Evolutionary conservation across 30 jellyfish, hydroid and myxozoan species (phyloP), one percentile per base, ranked within the genome.

Genomic region (Catostylus mosaicus): DNA sequence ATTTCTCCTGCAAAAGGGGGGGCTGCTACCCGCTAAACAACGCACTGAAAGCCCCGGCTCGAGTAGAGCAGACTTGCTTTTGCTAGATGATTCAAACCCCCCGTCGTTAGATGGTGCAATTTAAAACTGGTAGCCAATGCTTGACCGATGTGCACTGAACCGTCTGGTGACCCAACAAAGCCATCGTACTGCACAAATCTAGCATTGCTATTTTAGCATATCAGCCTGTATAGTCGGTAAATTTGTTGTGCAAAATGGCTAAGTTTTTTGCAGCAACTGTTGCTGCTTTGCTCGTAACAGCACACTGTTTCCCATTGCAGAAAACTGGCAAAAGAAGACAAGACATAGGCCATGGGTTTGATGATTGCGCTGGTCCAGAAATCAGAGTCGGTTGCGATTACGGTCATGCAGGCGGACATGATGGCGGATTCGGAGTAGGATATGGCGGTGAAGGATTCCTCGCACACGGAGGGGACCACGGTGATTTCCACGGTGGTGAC

Each of bases 241-340:
- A n/a, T n/a, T 43, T 43, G 14, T 50, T 50, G 6, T 50, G 63
- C 40, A 31, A 38, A 59, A 81, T 81, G 91, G 91, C 91, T 1
- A 67, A 67, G 57, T 50, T 22, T 19, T 81, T 81, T 38, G 91
- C 84, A 32, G 69, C 51, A 1, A 33, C 56, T 51, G 36, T 64
- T 11, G 91, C 91, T 48, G 91, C 72, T 16, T 57, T 81, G 20
- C 46, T 81, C 20, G 91, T 57, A 0, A 66, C 91, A 16, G 91
- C 91, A 30, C 51, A 67, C 66, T 48, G 91, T 35, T 45, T 4
- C 32, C 91, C 91, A 4, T 30, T 81, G 29, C 80, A 81, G 70
- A 65, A 66, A 43, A 22, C 77, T 0, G 91, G 81, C 18, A 66
- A 81, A 67, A 81, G 80, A 36, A 52, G 90, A 19, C 78, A 66